Conservation (phyloP, 1,140 invertebrate genomes). For the Panagrolaimus sp. region DNA sequence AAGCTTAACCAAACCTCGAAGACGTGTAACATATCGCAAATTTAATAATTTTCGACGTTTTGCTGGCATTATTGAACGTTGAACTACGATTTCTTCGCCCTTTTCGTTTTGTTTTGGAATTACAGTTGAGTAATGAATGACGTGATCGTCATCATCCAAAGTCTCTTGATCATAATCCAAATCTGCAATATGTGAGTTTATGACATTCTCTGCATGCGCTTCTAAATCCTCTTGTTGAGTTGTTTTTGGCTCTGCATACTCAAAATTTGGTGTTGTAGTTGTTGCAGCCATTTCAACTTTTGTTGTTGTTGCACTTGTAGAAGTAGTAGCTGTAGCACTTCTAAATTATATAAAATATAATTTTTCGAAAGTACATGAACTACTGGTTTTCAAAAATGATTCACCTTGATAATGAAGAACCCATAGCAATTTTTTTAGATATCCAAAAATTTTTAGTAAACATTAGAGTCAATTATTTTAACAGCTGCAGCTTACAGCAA, state of each 20-base stretch:
- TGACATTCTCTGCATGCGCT: not conserved
- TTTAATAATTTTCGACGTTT: not conserved
- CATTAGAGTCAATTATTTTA: too few relatives aligned
- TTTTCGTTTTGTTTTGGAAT: not conserved
- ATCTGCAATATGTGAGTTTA: conserved; percentile 6
- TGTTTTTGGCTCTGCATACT: too few relatives aligned
- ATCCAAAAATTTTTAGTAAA: too few relatives aligned
- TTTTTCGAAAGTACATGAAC: too few relatives aligned
- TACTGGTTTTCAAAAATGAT: too few relatives aligned
- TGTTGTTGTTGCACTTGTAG: not conserved
- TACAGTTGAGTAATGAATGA: not conserved
- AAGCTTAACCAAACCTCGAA: conserved; percentile 2
- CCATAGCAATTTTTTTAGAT: too few relatives aligned
- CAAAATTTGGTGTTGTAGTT: too few relatives aligned
- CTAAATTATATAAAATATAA: too few relatives aligned
- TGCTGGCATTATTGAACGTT: not conserved
- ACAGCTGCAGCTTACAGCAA: too few relatives aligned
- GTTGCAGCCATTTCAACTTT: not conserved
- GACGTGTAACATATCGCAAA: not conserved
- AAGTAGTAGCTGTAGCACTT: too few relatives aligned
- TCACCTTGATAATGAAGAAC: too few relatives aligned
- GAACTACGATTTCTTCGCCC: not conserved
- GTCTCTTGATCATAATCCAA: conserved; percentile 5
- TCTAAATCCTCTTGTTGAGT: not conserved
- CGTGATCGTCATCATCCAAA: conserved; percentile 1